Conservation (phyloP, 2,797 vertebrate genomes). For the Galago senegalensis region DNA sequence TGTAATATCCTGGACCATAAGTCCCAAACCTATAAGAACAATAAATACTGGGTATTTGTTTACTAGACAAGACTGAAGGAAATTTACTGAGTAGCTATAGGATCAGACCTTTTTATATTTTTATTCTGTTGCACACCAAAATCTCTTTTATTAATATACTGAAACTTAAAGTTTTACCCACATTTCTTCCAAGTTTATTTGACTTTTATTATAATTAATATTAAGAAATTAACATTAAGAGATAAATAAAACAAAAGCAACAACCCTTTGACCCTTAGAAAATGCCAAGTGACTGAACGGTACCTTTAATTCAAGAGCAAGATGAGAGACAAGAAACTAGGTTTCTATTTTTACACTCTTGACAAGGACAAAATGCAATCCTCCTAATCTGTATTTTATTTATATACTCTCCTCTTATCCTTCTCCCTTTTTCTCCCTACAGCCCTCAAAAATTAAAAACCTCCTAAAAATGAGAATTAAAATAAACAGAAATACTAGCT, state of each 20-base stretch:
- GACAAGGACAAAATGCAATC: neutral
- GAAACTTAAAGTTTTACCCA: neutral
- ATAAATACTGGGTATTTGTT: conserved; percentile 50
- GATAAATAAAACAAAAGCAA: neutral
- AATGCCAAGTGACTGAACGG: neutral
- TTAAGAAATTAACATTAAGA: neutral
- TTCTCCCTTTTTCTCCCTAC: neutral
- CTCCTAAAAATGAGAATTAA: neutral
- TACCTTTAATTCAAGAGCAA: neutral
- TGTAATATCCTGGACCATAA: neutral
- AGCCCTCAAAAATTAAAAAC: neutral
- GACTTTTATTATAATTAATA: neutral
- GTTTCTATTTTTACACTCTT: neutral
- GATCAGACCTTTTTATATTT: neutral
- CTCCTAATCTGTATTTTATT: neutral
- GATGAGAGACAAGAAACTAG: neutral
- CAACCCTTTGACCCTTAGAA: neutral
- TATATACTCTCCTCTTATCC: neutral
- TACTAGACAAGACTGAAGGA: neutral
- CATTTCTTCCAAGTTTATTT: conserved; percentile 7
- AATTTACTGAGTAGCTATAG: conserved; percentile 62
- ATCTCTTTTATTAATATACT: neutral
- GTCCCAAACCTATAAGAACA: neutral
- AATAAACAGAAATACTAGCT: neutral
- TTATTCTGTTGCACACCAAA: neutral